These are phyloP conservation scores for Nemoura dubitans DNA, from an alignment of 2,888 invertebrate genomes.

Conservation along the genomic window DNA sequence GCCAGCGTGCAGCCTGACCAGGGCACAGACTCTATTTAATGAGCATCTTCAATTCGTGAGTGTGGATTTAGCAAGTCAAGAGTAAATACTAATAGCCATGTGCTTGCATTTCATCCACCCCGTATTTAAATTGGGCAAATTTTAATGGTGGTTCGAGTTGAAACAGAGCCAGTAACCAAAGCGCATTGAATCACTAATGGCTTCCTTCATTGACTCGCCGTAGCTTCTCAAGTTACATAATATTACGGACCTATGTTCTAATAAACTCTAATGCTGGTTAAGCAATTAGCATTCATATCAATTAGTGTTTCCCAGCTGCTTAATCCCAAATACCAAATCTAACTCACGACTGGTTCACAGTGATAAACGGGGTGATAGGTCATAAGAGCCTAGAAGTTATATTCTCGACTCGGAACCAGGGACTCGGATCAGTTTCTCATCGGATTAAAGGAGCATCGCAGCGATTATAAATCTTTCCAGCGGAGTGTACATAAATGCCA, in stretches of 20 bases:
- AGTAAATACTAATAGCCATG: conserved; percentile 1
- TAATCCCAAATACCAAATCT: conserved; percentile 12
- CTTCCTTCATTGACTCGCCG: conserved; percentile 12
- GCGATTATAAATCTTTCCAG: background rate
- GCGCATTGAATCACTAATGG: conserved; percentile 8
- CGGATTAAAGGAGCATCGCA: background rate
- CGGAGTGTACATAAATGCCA: background rate
- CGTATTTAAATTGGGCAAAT: conserved; percentile 30
- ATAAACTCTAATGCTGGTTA: conserved; percentile 12
- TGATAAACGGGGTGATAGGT: conserved; percentile 12
- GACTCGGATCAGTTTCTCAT: background rate
- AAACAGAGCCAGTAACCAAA: background rate
- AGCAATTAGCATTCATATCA: conserved; percentile 12
- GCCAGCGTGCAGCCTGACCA: background rate
- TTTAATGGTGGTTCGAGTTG: conserved; percentile 24
- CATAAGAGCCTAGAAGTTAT: conserved; percentile 5
- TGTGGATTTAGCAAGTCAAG: conserved; percentile 13
- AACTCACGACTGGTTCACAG: background rate
- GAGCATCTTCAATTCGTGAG: conserved; percentile 30
- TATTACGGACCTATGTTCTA: background rate
- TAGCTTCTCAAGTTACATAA: background rate
- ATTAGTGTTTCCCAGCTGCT: background rate
- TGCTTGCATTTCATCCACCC: conserved; percentile 29
- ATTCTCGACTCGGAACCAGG: background rate
- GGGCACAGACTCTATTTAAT: conserved; percentile 26